A percentile compares a stretch with the other conserved stretches of the same genome.
Evolutionary conservation across 2,888 invertebrate genomes (phyloP).

Genomic region (Thelaira solivaga): DNA sequence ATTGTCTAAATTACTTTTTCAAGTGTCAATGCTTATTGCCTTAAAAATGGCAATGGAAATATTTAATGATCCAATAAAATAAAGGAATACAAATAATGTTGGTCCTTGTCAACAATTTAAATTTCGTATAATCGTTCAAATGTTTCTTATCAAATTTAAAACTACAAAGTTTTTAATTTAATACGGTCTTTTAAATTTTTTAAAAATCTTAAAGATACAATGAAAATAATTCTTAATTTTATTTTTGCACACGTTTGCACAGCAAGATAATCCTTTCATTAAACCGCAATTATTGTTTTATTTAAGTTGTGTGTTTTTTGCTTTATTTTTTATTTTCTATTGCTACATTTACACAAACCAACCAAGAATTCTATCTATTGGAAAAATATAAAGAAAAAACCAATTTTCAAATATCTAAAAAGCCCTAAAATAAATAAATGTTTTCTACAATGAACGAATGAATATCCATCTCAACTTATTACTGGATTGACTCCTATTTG

Average conservation of each 20-base stretch:
- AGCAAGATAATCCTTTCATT: constrained; percentile 60
- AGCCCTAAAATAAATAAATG: constrained; percentile 59
- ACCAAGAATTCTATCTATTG: neutral
- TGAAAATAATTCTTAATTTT: constrained; percentile 29
- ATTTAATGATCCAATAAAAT: neutral
- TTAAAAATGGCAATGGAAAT: neutral
- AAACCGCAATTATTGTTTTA: constrained; percentile 60
- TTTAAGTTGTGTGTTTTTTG: constrained; percentile 18
- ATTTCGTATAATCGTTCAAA: too few species aligned
- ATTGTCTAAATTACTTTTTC: constrained; percentile 1
- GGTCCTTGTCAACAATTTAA: neutral
- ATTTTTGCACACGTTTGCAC: constrained; percentile 59
- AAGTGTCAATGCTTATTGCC: neutral
- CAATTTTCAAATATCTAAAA: constrained; percentile 59
- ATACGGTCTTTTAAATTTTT: too few species aligned
- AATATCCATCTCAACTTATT: constrained; percentile 53
- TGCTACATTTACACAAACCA: neutral
- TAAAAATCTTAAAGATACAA: too few species aligned
- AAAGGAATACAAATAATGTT: neutral
- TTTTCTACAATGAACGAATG: constrained; percentile 7
- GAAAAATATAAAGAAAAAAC: constrained; percentile 24
- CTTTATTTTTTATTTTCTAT: neutral
- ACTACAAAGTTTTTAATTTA: neutral
- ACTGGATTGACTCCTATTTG: constrained; percentile 32
- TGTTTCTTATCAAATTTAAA: neutral